Evolutionary conservation across 2,113 vertebrate genomes (phyloP).

Genomic region (Arenaria interpres): DNA sequence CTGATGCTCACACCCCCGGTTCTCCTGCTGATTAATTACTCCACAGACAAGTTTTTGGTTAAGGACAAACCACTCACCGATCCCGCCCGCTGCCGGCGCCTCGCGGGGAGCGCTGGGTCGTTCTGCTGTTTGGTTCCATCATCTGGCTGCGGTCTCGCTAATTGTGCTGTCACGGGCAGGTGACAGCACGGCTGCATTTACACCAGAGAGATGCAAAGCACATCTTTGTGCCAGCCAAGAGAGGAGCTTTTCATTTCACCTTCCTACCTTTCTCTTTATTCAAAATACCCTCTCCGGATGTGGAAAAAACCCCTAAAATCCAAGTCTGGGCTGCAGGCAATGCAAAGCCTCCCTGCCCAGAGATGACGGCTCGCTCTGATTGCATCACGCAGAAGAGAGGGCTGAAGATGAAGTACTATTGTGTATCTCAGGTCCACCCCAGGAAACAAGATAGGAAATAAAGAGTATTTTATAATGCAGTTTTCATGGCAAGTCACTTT

Average conservation of each 20-base stretch:
- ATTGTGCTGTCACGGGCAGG: neutral
- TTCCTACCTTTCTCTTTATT: neutral
- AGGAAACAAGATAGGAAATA: neutral
- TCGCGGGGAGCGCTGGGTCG: rapidly evolving
- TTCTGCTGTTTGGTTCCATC: neutral
- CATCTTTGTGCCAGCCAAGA: neutral
- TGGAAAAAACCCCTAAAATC: neutral
- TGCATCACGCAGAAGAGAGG: neutral
- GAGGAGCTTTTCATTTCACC: neutral
- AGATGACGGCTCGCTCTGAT: rapidly evolving
- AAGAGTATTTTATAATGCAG: neutral
- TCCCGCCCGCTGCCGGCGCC: neutral
- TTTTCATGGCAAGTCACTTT: neutral
- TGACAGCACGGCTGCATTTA: neutral
- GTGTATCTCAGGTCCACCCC: neutral
- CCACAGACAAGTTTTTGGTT: neutral
- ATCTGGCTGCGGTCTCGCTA: neutral
- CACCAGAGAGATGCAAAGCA: neutral
- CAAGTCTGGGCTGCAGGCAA: neutral
- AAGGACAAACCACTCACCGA: neutral
- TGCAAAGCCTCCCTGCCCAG: neutral
- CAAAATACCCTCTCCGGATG: neutral
- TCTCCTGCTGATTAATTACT: neutral
- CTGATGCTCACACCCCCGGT: neutral
- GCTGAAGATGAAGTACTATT: neutral